These are phyloP conservation scores for Lathronympha strigana DNA, from an alignment of 2,888 invertebrate species.

Conservation along the genomic window DNA sequence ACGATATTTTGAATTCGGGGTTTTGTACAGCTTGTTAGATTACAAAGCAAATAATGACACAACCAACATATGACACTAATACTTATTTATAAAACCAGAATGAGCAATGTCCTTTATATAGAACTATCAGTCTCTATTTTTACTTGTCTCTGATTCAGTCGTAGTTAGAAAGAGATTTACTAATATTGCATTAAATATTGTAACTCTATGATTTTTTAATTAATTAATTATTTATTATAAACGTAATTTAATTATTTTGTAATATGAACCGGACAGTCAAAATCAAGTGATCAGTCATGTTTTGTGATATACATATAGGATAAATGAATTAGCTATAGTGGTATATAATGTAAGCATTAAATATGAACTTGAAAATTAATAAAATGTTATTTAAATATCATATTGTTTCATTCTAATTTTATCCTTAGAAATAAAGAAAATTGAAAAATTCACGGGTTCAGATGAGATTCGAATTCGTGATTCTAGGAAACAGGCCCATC, in stretches of 20 bases:
- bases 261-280: slow-evolving; percentile 44
- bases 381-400: slow-evolving; percentile 67
- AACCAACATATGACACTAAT: no score
- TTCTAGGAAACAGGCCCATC: no score
- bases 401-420: slow-evolving; percentile 33
- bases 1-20: no score
- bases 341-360: slow-evolving; percentile 42
- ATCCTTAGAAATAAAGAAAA: no score
- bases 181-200: slow-evolving; percentile 15
- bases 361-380: slow-evolving; percentile 59
- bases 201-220: slow-evolving; percentile 24
- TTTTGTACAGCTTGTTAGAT: no score
- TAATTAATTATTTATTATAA: slow-evolving; percentile 10
- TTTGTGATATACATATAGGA: slow-evolving; percentile 74
- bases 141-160: not conserved
- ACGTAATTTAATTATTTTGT: slow-evolving; percentile 29
- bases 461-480: no score
- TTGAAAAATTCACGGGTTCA: no score
- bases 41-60: no score
- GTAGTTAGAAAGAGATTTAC: slow-evolving; percentile 17
- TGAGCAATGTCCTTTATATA: not conserved
- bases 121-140: not conserved
- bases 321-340: slow-evolving; percentile 52
- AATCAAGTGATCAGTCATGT: slow-evolving; percentile 65
- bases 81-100: no score